A percentile compares a stretch with the other conserved stretches of the same genome.
These are phyloP conservation scores for Lycia hirtaria DNA, from an alignment of 2,888 invertebrate genomes.

Conservation along the genomic window DNA sequence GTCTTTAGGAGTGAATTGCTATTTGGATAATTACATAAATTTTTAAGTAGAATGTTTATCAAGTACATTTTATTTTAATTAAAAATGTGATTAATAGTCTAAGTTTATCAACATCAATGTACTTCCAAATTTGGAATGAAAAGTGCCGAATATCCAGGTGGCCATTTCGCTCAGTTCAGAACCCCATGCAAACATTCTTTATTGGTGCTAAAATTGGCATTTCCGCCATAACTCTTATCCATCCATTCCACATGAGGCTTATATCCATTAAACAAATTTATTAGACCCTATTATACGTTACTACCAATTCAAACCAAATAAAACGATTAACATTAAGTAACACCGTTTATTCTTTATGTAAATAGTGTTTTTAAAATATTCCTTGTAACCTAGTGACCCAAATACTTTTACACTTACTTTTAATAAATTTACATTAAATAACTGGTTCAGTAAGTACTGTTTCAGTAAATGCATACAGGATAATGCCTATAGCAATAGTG, in stretches of 20 bases:
- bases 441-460: constrained; percentile 42
- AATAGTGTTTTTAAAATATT: constrained; percentile 32
- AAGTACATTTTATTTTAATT: not conserved
- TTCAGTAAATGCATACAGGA: constrained; percentile 41
- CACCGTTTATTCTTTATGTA: constrained; percentile 27
- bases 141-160: constrained; percentile 4
- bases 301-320: constrained; percentile 31
- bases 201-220: constrained; percentile 21
- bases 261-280: constrained; percentile 25
- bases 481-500: constrained; percentile 27
- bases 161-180: not conserved
- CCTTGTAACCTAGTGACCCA: constrained; percentile 48
- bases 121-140: not conserved
- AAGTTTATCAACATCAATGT: not conserved
- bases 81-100: too few relatives aligned
- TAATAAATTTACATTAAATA: constrained; percentile 56
- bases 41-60: not conserved
- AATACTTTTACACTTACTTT: constrained; percentile 43
- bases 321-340: constrained; percentile 28
- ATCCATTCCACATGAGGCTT: constrained; percentile 19
- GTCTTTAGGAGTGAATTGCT: not conserved
- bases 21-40: not conserved
- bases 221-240: constrained; percentile 18
- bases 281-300: constrained; percentile 25
- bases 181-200: constrained; percentile 17